Base-by-base conservation (phyloP, 2,113 vertebrate genomes). In the Eudyptes chrysolophus region DNA sequence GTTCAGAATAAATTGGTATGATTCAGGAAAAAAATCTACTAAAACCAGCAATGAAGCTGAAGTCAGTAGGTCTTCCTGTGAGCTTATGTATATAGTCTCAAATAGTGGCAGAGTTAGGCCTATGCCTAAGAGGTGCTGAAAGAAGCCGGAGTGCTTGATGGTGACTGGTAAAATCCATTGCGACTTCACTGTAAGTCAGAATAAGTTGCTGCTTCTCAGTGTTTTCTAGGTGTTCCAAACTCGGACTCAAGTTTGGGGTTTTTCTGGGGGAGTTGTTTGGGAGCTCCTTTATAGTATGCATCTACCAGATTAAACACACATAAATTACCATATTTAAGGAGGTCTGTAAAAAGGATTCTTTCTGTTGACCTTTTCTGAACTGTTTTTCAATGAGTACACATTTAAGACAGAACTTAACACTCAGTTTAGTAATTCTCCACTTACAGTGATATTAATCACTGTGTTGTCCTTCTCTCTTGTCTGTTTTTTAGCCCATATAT, bases 401-500 rank as follows among this genome's bases (percentile, higher is more conserved):
- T 70, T 52, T 84, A 70, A 90, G 57, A 54, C 7, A 11, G 19
- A 70, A 21, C 12, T 89, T 69, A 46, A 44, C 7, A 11, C 27
- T 92, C 46, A 17, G 5, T 57, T 81, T 54, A 40, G 34, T 42
- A 60, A 2, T 52, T 80, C 38, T 72, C 14, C 26, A 27, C n/a
- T 84, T 42, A 17, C 3, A 36, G 30, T 29, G 36, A 7, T 83
- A 18, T 36, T 58, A 25, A 85, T 69, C 48, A 14, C 19, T 34
- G 6, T 49, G 16, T 49, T 69, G 34, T 92, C 48, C 54, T 84
- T 78, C 38, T 80, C n/a, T 90, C 34, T 93, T 7, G 5, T 11
- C 79, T 96, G 54, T 42, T 87, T 96, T 97, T 76, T 75, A 99
- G 98, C 95, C 62, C 92, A 89, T 30, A 98, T 98, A 96, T 99